Evolutionary conservation across 2,113 vertebrate species (phyloP).

Genomic region (Crotophaga sulcirostris): DNA sequence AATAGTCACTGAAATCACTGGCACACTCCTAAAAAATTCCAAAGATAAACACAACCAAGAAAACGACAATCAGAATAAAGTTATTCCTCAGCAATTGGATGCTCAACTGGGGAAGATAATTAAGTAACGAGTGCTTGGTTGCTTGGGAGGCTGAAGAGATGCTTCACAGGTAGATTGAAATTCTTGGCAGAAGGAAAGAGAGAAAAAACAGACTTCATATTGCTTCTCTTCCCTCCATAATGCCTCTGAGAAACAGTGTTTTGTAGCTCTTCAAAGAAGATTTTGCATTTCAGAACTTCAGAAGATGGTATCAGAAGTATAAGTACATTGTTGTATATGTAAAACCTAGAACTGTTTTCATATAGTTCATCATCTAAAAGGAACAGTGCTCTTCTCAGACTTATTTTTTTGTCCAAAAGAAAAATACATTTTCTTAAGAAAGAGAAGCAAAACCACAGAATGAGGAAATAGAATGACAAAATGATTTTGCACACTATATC

Average conservation of each 20-base stretch:
- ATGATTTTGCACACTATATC: neutral
- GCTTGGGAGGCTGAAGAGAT: constrained; percentile 4
- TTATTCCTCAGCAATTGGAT: neutral
- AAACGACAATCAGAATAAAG: neutral
- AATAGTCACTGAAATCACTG: neutral
- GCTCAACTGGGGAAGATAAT: constrained; percentile 23
- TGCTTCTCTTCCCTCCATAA: neutral
- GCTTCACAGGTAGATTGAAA: neutral
- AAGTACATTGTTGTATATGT: neutral
- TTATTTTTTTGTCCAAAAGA: neutral
- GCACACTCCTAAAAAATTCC: neutral
- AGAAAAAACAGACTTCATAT: neutral
- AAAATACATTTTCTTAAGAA: neutral
- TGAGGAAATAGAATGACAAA: neutral
- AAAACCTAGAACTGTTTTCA: neutral
- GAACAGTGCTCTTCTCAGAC: neutral
- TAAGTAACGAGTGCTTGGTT: constrained; percentile 3
- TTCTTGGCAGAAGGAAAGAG: neutral
- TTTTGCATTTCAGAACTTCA: neutral
- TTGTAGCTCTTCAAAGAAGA: neutral
- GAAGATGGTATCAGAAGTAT: neutral
- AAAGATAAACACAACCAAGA: neutral
- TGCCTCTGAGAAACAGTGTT: neutral
- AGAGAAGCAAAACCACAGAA: neutral
- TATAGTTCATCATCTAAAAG: neutral